Base-by-base conservation (phyloP, 2,113 vertebrate species). In the Tupaia tana region DNA sequence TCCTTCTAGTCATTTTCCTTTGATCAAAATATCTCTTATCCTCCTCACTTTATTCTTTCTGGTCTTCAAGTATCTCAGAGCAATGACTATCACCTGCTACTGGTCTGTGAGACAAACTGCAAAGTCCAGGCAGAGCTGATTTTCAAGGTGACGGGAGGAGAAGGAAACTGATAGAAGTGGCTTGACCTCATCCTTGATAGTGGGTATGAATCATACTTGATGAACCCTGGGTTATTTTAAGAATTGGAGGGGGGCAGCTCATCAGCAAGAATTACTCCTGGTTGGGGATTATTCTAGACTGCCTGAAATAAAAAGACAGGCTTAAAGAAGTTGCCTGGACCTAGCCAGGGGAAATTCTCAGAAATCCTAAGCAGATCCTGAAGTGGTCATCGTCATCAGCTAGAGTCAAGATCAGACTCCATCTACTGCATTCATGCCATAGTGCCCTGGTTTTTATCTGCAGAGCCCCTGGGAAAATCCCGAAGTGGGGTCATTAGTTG, bases 1-100 rank as follows among this genome's bases (percentile, higher is more conserved):
- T 93, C 6, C 54, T 64, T 92, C 6, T 31, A 79, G 56, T 8
- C 15, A n/a, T 75, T 75, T 94, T 27, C 29, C 58, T 96, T 93
- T 75, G 9, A 18, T 34, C 22, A 61, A 74, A 66, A 29, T 84
- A 58, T 87, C 85, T 81, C 90, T 15, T 74, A 15, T 29, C 19
- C 4, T 4, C 15, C 16, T 61, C 59, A 63, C 9, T 85, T 78
- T 85, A 61, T 81, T 69, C 7, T 61, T 84, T 11, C 15, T 19
- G 25, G 14, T 69, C 52, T 92, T 24, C 9, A 63, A 13, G 64
- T 34, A 22, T 34, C 25, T 20, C 25, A 59, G 19, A 34, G 15
- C 29, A 79, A 18, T 81, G 54, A 20, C 64, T 4, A 1, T 93
- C 43, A 19, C 24, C 31, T 24, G 3, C 13, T n/a, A 14, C n/a